Percentiles rank a stretch among this genome's conserved stretches.
Evolutionary conservation across 1,140 invertebrate species (phyloP).

Genomic region (Triops longicaudatus): DNA sequence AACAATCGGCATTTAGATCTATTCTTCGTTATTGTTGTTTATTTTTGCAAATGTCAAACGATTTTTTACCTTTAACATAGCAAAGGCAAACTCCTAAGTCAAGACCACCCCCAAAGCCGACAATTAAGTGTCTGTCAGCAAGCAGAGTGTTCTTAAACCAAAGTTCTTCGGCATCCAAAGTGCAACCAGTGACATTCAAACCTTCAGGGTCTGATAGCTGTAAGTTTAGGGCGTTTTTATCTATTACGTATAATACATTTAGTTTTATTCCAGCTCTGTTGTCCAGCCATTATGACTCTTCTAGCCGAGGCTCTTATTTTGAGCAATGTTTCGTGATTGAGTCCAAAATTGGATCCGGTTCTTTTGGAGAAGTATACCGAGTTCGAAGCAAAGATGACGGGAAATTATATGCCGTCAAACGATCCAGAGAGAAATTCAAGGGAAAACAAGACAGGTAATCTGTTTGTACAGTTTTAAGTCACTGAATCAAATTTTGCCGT

Average conservation of each 20-base stretch:
- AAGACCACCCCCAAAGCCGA: background rate
- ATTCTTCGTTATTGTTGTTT: no score
- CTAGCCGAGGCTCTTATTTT: slow-evolving; percentile 43
- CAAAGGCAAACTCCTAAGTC: slow-evolving; percentile 1
- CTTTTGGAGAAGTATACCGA: slow-evolving; percentile 64
- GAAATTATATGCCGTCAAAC: slow-evolving; percentile 58
- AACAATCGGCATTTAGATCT: background rate
- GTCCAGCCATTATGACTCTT: slow-evolving; percentile 35
- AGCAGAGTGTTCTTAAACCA: background rate
- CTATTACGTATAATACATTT: background rate
- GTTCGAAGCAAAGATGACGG: slow-evolving; percentile 56
- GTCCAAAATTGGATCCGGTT: slow-evolving; percentile 56
- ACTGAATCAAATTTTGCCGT: background rate
- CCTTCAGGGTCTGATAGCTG: background rate
- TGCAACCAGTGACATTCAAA: background rate
- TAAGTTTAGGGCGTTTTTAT: background rate
- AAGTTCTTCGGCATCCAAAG: background rate
- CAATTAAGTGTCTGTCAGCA: background rate
- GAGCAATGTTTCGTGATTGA: slow-evolving; percentile 57
- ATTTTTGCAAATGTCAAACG: background rate
- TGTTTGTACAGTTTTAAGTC: background rate
- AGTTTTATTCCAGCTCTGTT: slow-evolving; percentile 16
- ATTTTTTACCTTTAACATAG: background rate
- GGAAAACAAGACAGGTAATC: slow-evolving; percentile 50
- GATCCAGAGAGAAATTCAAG: slow-evolving; percentile 50